Conservation (phyloP, 1,140 invertebrate species). For the Trigoniulus corallinus region DNA sequence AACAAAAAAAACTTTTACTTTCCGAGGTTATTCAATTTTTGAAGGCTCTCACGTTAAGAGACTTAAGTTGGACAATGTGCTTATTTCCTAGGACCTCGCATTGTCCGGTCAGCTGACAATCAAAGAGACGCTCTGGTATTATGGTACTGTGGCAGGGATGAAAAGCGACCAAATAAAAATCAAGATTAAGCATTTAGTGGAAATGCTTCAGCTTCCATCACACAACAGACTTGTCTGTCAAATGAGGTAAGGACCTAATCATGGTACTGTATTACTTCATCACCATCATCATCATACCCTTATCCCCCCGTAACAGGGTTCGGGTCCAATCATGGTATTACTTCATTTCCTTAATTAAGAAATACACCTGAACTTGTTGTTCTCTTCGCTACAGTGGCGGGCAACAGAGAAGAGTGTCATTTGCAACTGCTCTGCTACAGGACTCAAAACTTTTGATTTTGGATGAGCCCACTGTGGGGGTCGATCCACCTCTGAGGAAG, state of each 20-base stretch:
- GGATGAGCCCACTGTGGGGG: constrained; percentile 90
- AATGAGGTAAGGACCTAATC: constrained; percentile 41
- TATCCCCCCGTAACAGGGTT: background rate
- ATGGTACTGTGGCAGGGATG: constrained; percentile 92
- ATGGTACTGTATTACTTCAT: background rate
- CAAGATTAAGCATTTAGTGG: constrained; percentile 66
- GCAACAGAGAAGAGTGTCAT: constrained; percentile 77
- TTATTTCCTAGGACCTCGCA: constrained; percentile 54
- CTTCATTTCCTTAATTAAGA: background rate
- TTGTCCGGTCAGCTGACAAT: constrained; percentile 89
- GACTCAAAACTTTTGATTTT: constrained; percentile 85
- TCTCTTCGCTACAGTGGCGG: constrained; percentile 51
- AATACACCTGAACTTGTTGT: background rate
- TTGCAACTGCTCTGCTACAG: constrained; percentile 80
- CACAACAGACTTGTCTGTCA: constrained; percentile 71
- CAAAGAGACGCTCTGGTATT: constrained; percentile 85
- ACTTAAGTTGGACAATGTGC: no score
- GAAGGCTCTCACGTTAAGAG: no score
- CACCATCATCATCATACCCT: background rate
- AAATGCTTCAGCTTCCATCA: constrained; percentile 73
- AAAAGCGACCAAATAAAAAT: constrained; percentile 55
- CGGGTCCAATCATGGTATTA: background rate
- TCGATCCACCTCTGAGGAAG: constrained; percentile 74
- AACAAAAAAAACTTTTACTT: no score
- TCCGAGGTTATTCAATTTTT: no score